Base-by-base conservation (phyloP, 2,888 invertebrate species). In the Eupithecia inturbata region DNA sequence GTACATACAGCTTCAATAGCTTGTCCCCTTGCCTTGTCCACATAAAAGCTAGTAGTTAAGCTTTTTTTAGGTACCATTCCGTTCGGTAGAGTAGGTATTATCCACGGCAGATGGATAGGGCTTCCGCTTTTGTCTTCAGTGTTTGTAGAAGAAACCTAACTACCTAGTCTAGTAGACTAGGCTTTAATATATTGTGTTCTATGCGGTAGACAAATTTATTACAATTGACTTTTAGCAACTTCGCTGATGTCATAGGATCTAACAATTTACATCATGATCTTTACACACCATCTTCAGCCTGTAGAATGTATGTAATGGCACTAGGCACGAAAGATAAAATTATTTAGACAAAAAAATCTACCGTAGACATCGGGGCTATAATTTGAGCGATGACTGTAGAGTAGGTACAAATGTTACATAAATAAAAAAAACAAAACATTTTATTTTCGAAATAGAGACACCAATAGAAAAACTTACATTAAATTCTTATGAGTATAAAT, bases 191-290 rank as follows among this genome's bases (percentile, higher is more conserved):
- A 57, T 26, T 10, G 53, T 22, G 53, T 22, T 22, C 0, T 53
- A 53, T 57, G 26, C 14, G 26, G 4, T 26, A 14, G 53, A 53
- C 22, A 22, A 4, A 57, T 57, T 57, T 5, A 57, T 57, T 26
- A 26, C 57, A 57, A 57, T 57, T 57, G 57, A 57, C 57, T 57
- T 57, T 57, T 57, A 57, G 22, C 57, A 57, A 26, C 39, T 53
- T 45, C 19, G 36, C 31, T 67, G 53, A 72, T 60, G 39, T 72
- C 60, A 72, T 68, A 57, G 26, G 57, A 57, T 57, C 57, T 57
- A 26, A 26, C 57, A 26, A 57, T 57, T 57, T 57, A 57, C 57
- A 57, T 26, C 12, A 57, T 57, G 22, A 57, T 53, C 53, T 22
- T 57, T 57, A 57, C 26, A 26, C 22, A 57, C 10, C 53, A 22